These are phyloP conservation scores for Coptotermes formosanus DNA, from an alignment of 1,140 invertebrate genomes.

Conservation along the genomic window DNA sequence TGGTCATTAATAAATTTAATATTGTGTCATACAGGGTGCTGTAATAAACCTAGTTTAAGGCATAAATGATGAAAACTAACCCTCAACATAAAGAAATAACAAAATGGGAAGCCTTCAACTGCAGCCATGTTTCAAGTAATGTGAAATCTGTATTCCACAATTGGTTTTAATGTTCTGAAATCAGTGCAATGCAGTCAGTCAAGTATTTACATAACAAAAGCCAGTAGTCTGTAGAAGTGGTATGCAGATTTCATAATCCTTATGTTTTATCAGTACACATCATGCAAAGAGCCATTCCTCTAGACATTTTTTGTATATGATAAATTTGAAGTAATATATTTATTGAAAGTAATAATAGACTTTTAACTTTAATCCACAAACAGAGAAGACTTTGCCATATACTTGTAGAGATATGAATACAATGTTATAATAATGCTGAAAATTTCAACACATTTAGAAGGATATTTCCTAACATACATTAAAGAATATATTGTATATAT, in stretches of 20 bases:
- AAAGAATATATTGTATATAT: too few species aligned
- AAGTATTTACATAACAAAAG: not conserved
- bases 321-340: not conserved
- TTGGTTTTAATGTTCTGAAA: not conserved
- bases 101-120: constrained; percentile 1
- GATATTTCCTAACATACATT: not conserved
- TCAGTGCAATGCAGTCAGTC: not conserved
- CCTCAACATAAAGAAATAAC: not conserved
- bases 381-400: not conserved
- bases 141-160: not conserved
- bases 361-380: not conserved
- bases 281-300: not conserved
- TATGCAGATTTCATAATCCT: not conserved
- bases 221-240: not conserved
- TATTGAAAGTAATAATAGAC: not conserved
- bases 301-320: not conserved
- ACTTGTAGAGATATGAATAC: not conserved
- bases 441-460: not conserved
- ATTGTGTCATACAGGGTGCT: not conserved
- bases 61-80: not conserved
- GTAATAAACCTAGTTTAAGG: not conserved
- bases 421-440: not conserved
- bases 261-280: not conserved
- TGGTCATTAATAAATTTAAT: not conserved
- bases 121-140: not conserved